Evolutionary conservation across 2,797 vertebrate genomes (phyloP).

Genomic region (Megalops cyprinoides): DNA sequence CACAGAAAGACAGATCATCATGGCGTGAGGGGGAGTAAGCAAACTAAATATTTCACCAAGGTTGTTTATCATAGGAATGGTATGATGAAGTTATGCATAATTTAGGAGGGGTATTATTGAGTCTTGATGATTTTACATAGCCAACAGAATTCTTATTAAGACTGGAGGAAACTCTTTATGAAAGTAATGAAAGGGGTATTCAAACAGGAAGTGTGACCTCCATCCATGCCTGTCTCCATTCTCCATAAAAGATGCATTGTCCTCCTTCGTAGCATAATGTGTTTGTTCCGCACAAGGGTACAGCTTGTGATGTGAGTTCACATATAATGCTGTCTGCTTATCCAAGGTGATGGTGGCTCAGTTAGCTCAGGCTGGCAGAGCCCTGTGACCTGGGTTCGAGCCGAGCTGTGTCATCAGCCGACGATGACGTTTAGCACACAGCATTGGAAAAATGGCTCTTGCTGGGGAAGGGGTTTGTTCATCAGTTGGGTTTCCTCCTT

Average conservation of each 20-base stretch:
- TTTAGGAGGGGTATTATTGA: conserved; percentile 39
- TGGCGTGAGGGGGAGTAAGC: conserved; percentile 9
- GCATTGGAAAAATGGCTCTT: too few relatives aligned
- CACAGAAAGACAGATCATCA: background rate
- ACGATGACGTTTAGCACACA: too few relatives aligned
- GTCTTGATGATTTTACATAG: conserved; percentile 29
- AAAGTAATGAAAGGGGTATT: conserved; percentile 14
- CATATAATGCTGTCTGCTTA: background rate
- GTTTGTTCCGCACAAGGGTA: background rate
- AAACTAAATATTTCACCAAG: conserved; percentile 49
- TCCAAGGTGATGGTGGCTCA: background rate
- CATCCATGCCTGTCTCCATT: background rate
- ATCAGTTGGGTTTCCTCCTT: too few relatives aligned
- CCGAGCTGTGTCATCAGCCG: too few relatives aligned
- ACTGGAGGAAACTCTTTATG: conserved; percentile 17
- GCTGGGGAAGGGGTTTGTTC: too few relatives aligned
- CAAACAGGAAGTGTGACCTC: conserved; percentile 27
- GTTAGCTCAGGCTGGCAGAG: too few relatives aligned
- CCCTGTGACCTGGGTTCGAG: too few relatives aligned
- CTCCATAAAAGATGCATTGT: background rate
- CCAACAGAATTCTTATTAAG: conserved; percentile 37
- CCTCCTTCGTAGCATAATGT: background rate
- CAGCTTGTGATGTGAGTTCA: too few relatives aligned
- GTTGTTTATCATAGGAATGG: conserved; percentile 47
- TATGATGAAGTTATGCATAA: conserved; percentile 53